Percentiles rank a stretch among this genome's conserved stretches.
These are phyloP conservation scores for Desmophyllum pertusum DNA, from an alignment of 92 coral and sea anemone species.

Conservation along the genomic window DNA sequence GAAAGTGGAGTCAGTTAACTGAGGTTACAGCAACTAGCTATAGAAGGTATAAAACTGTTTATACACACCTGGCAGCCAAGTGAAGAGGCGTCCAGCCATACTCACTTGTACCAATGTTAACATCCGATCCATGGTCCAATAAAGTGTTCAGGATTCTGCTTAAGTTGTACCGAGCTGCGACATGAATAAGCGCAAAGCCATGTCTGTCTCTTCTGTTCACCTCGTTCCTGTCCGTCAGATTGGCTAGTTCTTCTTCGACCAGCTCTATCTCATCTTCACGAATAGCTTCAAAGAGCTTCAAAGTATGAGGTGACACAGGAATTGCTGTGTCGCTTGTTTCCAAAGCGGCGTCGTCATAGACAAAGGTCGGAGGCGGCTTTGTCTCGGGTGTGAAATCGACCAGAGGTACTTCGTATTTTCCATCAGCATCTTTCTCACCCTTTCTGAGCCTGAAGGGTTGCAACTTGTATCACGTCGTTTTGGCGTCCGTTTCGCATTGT, in stretches of 20 bases:
- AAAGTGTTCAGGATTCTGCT: constrained; percentile 39
- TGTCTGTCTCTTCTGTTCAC: constrained; percentile 30
- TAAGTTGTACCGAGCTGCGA: constrained; percentile 63
- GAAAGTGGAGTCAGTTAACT: too few species aligned
- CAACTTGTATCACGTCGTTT: constrained; percentile 14
- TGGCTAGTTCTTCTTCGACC: constrained; percentile 40
- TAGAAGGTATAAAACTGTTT: too few species aligned
- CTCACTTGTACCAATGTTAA: constrained; percentile 46
- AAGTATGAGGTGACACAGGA: constrained; percentile 12
- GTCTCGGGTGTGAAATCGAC: neutral
- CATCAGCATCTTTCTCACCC: neutral
- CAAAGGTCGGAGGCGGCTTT: constrained; percentile 2
- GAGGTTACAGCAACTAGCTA: too few species aligned
- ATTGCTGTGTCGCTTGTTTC: constrained; percentile 15
- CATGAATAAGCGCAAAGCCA: constrained; percentile 56
- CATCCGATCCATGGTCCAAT: constrained; percentile 51
- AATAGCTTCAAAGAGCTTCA: constrained; percentile 50
- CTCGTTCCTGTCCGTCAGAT: constrained; percentile 16
- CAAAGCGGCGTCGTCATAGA: neutral
- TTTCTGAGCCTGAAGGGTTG: constrained; percentile 10
- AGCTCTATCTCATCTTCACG: constrained; percentile 58
- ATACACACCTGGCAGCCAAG: constrained; percentile 53
- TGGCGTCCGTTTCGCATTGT: neutral
- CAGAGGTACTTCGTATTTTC: neutral
- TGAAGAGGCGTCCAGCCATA: constrained; percentile 55